Evolutionary conservation across 2,888 invertebrate species (phyloP).

Genomic region (Meta bourneti): DNA sequence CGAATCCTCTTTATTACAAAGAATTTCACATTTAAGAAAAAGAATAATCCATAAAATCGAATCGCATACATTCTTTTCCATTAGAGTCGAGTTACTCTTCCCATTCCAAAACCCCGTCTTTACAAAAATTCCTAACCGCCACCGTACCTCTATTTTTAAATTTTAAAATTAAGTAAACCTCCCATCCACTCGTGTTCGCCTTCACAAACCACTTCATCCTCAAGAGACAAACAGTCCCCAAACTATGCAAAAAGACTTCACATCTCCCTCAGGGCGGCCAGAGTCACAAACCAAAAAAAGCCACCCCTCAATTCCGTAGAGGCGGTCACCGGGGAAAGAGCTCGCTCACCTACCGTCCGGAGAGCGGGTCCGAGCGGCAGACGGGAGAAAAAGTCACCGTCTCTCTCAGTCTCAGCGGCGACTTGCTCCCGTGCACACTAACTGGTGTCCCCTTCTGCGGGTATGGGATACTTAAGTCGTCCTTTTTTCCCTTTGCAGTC

Average conservation of each 20-base stretch:
- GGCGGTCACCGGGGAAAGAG: constrained; percentile 38
- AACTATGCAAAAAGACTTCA: constrained; percentile 49
- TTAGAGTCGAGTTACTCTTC: too few species aligned
- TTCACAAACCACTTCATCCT: not conserved
- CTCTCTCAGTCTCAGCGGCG: constrained; percentile 22
- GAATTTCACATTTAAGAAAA: too few species aligned
- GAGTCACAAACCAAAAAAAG: constrained; percentile 11
- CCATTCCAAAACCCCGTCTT: not conserved
- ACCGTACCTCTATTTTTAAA: constrained; percentile 4
- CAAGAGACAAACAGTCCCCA: constrained; percentile 20
- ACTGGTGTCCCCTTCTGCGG: constrained; percentile 12
- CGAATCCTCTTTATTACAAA: too few species aligned
- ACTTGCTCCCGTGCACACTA: constrained; percentile 44
- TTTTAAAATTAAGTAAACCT: constrained; percentile 5
- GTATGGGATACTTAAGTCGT: constrained; percentile 35
- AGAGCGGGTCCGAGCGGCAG: constrained; percentile 13
- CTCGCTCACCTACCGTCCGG: constrained; percentile 16
- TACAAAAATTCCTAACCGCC: too few species aligned
- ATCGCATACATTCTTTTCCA: too few species aligned
- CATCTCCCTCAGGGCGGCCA: constrained; percentile 23
- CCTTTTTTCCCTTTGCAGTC: not conserved
- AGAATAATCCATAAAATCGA: too few species aligned
- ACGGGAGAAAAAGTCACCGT: constrained; percentile 12
- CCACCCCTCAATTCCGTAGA: constrained; percentile 14
- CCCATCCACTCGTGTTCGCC: not conserved